Evolutionary conservation across 2,797 vertebrate genomes (phyloP).

Genomic region (Cirrhinus mrigala): DNA sequence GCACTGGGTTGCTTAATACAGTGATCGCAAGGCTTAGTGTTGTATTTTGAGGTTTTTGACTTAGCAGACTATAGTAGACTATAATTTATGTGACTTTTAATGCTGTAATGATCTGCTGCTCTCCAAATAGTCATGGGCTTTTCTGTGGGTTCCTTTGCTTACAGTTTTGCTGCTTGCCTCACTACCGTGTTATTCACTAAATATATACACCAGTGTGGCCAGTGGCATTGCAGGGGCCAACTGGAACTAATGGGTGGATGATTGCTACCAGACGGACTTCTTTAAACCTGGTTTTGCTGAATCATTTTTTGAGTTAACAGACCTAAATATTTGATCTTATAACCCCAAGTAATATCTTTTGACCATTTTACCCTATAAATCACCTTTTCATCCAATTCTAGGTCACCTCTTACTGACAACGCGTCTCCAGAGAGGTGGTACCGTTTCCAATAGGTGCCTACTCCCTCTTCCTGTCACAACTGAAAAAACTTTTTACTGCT

Average conservation of each 20-base stretch:
- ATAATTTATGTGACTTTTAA: slow-evolving; percentile 18
- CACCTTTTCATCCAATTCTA: slow-evolving; percentile 29
- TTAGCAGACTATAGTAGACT: slow-evolving; percentile 25
- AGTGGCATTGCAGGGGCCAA: not conserved
- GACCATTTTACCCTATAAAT: slow-evolving; percentile 10
- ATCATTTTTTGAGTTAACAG: not conserved
- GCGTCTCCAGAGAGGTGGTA: slow-evolving; percentile 26
- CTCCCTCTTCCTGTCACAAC: slow-evolving; percentile 38
- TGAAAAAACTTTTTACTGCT: not conserved
- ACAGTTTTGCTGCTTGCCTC: not conserved
- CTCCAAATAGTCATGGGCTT: slow-evolving; percentile 9
- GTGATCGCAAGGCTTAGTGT: slow-evolving; percentile 41
- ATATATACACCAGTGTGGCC: slow-evolving; percentile 18
- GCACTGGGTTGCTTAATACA: slow-evolving; percentile 36
- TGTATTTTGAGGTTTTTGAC: slow-evolving; percentile 31
- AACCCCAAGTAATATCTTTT: slow-evolving; percentile 7
- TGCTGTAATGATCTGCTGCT: slow-evolving; percentile 10
- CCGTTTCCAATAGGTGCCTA: slow-evolving; percentile 28
- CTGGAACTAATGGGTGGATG: not conserved
- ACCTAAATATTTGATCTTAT: not conserved
- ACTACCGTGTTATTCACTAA: not conserved
- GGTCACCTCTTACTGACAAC: slow-evolving; percentile 25
- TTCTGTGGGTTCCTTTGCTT: slow-evolving; percentile 23
- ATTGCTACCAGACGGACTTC: not conserved
- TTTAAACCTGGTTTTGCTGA: slow-evolving; percentile 17